These are phyloP conservation scores for Apodemus sylvaticus DNA, from an alignment of 2,113 vertebrate genomes.

Conservation along the genomic window DNA sequence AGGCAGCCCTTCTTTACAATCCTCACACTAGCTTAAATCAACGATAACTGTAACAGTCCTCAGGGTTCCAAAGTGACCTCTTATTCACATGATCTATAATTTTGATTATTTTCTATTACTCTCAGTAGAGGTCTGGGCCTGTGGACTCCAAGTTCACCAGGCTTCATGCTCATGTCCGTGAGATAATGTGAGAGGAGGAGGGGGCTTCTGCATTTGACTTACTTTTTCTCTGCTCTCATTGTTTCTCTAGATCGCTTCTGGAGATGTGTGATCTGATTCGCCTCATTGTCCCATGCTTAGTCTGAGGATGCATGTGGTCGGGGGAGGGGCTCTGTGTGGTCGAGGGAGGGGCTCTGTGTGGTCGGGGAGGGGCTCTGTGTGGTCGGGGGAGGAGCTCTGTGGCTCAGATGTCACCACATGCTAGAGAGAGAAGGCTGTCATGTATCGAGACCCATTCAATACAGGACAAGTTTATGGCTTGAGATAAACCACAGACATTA, in stretches of 20 bases:
- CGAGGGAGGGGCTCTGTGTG: no score
- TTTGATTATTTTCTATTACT: slow-evolving; percentile 65
- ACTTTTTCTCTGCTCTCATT: slow-evolving; percentile 66
- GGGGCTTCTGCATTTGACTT: slow-evolving; percentile 51
- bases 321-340: background rate
- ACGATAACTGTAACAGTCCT: slow-evolving; percentile 77
- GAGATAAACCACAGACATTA: background rate
- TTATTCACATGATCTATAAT: slow-evolving; percentile 79
- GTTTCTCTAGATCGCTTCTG: background rate
- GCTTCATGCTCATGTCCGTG: slow-evolving; percentile 63
- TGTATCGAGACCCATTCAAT: background rate
- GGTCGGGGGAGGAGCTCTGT: background rate
- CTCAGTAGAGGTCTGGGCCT: slow-evolving; percentile 56
- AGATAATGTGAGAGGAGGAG: background rate
- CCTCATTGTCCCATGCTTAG: slow-evolving; percentile 60
- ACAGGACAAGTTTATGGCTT: background rate
- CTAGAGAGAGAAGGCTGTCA: background rate
- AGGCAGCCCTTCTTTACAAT: slow-evolving; percentile 46
- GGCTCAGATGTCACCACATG: slow-evolving; percentile 55
- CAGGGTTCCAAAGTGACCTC: slow-evolving; percentile 63
- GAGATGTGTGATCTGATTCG: slow-evolving; percentile 21
- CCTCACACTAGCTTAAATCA: slow-evolving; percentile 64
- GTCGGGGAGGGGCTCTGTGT: no score
- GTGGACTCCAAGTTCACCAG: slow-evolving; percentile 50
- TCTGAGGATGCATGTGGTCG: background rate